These are phyloP conservation scores for Gibbula magus DNA, from an alignment of 2,888 invertebrate genomes.

Conservation along the genomic window DNA sequence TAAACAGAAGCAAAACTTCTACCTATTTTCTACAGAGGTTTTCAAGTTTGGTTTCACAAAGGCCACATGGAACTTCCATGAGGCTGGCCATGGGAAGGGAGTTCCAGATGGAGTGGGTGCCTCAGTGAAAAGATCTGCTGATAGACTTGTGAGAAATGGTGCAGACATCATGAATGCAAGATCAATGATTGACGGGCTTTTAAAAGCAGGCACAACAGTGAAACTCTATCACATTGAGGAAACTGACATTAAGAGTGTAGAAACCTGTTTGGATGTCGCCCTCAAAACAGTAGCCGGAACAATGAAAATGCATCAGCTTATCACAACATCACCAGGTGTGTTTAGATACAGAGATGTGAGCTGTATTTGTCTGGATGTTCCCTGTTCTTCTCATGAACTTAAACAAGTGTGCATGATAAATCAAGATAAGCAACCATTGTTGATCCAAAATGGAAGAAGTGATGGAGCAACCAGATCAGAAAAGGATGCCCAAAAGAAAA, in stretches of 20 bases:
- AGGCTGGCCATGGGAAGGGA: slow-evolving; percentile 72
- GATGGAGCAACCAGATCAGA: too few species aligned
- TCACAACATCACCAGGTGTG: not conserved
- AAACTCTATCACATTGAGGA: slow-evolving; percentile 20
- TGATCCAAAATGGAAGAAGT: too few species aligned
- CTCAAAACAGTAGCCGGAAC: slow-evolving; percentile 34
- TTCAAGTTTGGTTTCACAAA: slow-evolving; percentile 36
- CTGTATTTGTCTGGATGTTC: slow-evolving; percentile 33
- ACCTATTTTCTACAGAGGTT: slow-evolving; percentile 46
- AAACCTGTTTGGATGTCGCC: not conserved
- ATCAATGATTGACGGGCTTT: slow-evolving; percentile 27
- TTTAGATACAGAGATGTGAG: slow-evolving; percentile 38
- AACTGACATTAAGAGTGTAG: not conserved
- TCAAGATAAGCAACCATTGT: too few species aligned
- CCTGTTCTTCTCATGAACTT: slow-evolving; percentile 22
- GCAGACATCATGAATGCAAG: slow-evolving; percentile 29
- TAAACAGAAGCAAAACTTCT: slow-evolving; percentile 73
- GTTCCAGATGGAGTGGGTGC: slow-evolving; percentile 69
- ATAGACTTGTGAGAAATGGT: slow-evolving; percentile 39
- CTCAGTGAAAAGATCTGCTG: slow-evolving; percentile 59
- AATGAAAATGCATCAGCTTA: slow-evolving; percentile 40
- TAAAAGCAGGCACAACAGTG: not conserved
- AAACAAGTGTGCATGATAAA: too few species aligned
- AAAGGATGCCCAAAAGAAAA: too few species aligned
- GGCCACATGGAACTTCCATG: slow-evolving; percentile 67